phyloP scores from a whole-genome alignment of 2,113 vertebrate species.

The Cyanoramphus novaezelandiae region DNA sequence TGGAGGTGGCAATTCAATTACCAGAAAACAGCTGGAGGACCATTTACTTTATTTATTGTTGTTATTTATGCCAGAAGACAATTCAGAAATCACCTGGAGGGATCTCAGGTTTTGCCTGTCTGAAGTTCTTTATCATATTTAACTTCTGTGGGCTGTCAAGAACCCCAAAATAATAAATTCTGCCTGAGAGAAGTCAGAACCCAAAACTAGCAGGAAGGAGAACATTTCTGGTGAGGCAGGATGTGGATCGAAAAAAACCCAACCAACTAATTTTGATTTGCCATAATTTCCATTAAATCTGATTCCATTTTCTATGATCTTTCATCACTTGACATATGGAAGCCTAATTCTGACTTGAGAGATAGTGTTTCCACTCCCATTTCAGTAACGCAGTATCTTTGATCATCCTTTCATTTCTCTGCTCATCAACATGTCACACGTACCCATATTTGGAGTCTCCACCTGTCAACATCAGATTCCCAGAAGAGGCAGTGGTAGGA shows the following conservation, averaged over 20 bases:
- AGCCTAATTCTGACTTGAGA: constrained; percentile 55
- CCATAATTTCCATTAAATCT: not conserved
- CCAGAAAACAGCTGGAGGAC: not conserved
- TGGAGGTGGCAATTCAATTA: not conserved
- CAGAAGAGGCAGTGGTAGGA: not conserved
- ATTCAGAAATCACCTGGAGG: not conserved
- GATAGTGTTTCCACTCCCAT: constrained; percentile 34
- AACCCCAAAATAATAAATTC: not conserved
- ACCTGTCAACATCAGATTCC: constrained; percentile 44
- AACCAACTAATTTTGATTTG: not conserved
- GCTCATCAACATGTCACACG: not conserved
- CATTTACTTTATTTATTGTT: not conserved
- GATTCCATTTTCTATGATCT: constrained; percentile 14
- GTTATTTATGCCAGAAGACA: not conserved
- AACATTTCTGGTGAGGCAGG: not conserved
- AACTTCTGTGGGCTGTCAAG: not conserved
- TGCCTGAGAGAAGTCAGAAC: not conserved
- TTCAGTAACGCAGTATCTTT: constrained; percentile 25
- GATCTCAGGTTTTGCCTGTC: not conserved
- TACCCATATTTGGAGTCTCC: not conserved
- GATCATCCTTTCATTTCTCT: constrained; percentile 29
- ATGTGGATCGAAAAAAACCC: not conserved
- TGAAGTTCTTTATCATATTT: constrained; percentile 2
- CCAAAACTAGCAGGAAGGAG: not conserved
- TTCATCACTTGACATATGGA: constrained; percentile 20